Conservation (phyloP, 1,140 invertebrate species). For the Sogatella furcifera region DNA sequence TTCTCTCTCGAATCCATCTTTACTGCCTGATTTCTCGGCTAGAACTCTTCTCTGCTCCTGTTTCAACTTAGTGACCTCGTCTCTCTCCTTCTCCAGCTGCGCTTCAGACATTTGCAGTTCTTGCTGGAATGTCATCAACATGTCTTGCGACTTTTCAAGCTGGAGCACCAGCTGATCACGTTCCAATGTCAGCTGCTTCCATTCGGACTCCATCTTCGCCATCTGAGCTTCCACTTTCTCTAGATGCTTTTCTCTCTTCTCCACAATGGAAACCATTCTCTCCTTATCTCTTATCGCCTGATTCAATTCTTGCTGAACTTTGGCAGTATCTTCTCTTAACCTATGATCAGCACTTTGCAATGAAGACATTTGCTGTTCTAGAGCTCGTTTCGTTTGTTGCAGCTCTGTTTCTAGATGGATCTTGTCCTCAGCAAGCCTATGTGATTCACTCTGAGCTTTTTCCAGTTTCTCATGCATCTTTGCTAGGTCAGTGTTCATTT, state of each 20-base stretch:
- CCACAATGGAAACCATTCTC: conserved; percentile 57
- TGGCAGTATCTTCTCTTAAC: conserved; percentile 24
- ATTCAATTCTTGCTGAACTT: conserved; percentile 54
- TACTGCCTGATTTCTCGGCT: conserved; percentile 56
- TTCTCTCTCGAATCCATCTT: conserved; percentile 43
- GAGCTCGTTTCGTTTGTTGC: conserved; percentile 47
- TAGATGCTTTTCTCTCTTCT: conserved; percentile 61
- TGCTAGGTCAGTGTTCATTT: conserved; percentile 65
- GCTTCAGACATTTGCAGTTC: conserved; percentile 71
- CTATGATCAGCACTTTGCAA: conserved; percentile 36
- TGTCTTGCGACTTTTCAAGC: conserved; percentile 83
- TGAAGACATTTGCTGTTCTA: conserved; percentile 52
- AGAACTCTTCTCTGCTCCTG: conserved; percentile 51
- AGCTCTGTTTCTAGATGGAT: conserved; percentile 61
- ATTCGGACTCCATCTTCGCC: conserved; percentile 69
- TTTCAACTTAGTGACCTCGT: conserved; percentile 64
- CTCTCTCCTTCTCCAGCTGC: conserved; percentile 66
- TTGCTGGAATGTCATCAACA: conserved; percentile 85
- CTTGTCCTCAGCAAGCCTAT: conserved; percentile 26
- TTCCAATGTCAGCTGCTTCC: conserved; percentile 73
- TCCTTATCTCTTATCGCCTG: conserved; percentile 57
- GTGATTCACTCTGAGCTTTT: conserved; percentile 49
- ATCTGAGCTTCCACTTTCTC: conserved; percentile 74
- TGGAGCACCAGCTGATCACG: conserved; percentile 78
- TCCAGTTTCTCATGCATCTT: conserved; percentile 66